Evolutionary conservation across 2,888 invertebrate species (phyloP).

Genomic region (Eristalis arbustorum): DNA sequence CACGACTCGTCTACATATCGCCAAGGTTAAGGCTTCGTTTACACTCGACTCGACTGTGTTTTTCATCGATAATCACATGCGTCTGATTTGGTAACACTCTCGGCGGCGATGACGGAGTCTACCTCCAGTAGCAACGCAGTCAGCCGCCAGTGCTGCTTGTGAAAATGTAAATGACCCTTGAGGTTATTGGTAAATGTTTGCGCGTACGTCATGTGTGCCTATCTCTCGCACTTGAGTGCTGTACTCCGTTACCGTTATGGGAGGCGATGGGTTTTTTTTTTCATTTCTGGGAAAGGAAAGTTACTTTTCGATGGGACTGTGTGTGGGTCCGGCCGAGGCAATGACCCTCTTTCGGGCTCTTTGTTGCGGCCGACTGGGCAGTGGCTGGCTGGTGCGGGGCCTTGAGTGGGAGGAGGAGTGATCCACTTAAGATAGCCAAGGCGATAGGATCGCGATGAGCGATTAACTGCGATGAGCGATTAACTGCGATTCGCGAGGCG

Average conservation of each 20-base stretch:
- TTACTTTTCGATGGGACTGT: background rate
- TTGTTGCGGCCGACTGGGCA: background rate
- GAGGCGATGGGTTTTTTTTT: background rate
- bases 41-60: background rate
- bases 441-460: background rate
- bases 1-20: background rate
- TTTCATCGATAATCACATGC: background rate
- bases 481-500: background rate
- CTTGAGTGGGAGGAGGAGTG: background rate
- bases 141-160: background rate
- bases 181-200: conserved; percentile 25
- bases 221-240: background rate
- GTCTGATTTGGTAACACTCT: conserved; percentile 24
- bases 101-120: background rate
- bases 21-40: conserved; percentile 28
- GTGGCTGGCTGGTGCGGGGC: background rate
- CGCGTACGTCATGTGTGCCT: background rate
- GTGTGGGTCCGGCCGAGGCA: background rate
- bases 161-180: conserved; percentile 38
- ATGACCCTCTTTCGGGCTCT: background rate
- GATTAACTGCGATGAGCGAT: background rate
- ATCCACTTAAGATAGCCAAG: background rate
- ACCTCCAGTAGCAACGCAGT: background rate
- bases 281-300: background rate
- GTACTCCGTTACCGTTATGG: background rate